phyloP scores from a whole-genome alignment of 2,888 invertebrate genomes.

The Philhelius pedissequus region DNA sequence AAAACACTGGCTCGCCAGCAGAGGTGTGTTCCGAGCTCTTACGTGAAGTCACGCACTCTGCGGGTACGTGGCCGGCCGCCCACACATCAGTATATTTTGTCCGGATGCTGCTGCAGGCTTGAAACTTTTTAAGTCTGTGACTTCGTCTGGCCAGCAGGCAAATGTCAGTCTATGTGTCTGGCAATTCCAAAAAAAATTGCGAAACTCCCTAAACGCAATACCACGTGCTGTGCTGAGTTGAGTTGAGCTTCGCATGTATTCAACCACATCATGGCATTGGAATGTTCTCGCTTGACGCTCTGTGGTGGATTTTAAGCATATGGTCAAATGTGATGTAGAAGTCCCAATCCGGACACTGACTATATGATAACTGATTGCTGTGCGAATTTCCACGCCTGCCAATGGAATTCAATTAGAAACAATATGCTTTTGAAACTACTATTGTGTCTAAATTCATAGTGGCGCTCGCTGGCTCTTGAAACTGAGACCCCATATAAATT shows the following conservation, averaged over 20 bases:
- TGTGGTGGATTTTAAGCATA: conserved; percentile 19
- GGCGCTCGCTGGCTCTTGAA: background rate
- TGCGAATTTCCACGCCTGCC: conserved; percentile 66
- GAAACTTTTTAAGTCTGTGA: conserved; percentile 18
- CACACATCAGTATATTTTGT: conserved; percentile 30
- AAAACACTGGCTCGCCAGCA: background rate
- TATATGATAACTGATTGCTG: conserved; percentile 47
- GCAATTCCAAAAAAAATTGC: conserved; percentile 44
- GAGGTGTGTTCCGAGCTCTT: conserved; percentile 29
- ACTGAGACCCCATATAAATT: background rate
- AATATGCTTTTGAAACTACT: conserved; percentile 45
- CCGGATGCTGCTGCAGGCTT: conserved; percentile 45
- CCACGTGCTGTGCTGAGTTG: conserved; percentile 45
- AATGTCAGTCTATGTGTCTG: conserved; percentile 56
- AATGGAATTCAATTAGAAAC: conserved; percentile 67
- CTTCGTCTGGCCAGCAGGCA: conserved; percentile 29
- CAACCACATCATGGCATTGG: conserved; percentile 56
- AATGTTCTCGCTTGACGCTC: no score
- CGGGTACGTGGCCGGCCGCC: conserved; percentile 21
- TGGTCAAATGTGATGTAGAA: conserved; percentile 47
- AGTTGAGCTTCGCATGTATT: background rate
- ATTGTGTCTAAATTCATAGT: conserved; percentile 19
- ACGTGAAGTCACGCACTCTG: conserved; percentile 30
- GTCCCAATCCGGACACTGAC: conserved; percentile 29
- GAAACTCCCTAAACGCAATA: conserved; percentile 34